Conservation (phyloP, 2,888 invertebrate genomes). For the Dryococelus australis region DNA sequence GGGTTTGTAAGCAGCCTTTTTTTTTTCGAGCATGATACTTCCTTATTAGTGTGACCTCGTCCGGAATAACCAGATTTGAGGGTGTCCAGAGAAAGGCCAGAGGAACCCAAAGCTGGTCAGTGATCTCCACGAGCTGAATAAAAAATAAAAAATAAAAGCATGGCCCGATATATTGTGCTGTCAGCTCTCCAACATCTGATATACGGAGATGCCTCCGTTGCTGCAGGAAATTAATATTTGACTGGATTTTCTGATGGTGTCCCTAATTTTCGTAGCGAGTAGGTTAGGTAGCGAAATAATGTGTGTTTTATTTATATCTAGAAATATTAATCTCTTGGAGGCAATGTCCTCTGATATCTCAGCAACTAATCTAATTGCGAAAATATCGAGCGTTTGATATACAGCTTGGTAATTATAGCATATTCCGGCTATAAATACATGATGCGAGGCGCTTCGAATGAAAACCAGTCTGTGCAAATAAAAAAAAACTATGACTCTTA, state of each 20-base stretch:
- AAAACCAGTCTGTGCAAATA: neutral
- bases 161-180: neutral
- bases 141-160: neutral
- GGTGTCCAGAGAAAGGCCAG: neutral
- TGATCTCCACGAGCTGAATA: neutral
- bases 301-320: constrained; percentile 1
- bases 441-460: neutral
- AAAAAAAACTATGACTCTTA: neutral
- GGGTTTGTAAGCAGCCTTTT: neutral
- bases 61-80: no score
- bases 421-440: neutral
- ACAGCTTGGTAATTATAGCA: neutral
- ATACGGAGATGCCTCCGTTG: neutral
- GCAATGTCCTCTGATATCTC: constrained; percentile 3
- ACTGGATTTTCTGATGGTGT: neutral
- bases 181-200: neutral
- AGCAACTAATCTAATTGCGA: constrained; percentile 16
- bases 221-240: neutral
- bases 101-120: constrained; percentile 1
- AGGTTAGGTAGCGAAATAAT: neutral
- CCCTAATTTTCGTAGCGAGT: neutral
- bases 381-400: neutral
- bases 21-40: neutral
- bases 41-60: neutral
- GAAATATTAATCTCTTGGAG: constrained; percentile 10